Percentiles rank a stretch among this genome's conserved stretches.
Evolutionary conservation across 2,113 vertebrate genomes (phyloP).

Genomic region (Orcinus orca): DNA sequence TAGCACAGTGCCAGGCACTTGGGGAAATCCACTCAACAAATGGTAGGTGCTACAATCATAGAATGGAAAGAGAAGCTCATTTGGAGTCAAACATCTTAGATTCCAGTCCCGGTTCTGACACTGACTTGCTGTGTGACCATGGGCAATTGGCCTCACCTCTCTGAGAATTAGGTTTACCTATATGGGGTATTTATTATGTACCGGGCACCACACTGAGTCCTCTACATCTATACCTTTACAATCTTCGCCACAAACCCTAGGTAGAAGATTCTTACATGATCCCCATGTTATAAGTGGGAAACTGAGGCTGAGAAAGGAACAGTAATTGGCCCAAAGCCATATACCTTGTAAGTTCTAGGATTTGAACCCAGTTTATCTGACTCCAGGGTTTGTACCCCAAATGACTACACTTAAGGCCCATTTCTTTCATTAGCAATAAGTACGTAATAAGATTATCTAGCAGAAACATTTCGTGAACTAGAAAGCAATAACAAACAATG

Average conservation of each 20-base stretch:
- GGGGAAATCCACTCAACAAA: not conserved
- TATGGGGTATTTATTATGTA: fast-evolving
- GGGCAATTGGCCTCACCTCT: not conserved
- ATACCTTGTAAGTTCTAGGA: not conserved
- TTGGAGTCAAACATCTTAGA: not conserved
- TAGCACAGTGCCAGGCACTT: no score
- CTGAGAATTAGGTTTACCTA: not conserved
- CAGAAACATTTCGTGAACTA: not conserved
- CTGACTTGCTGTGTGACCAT: not conserved
- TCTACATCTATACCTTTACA: not conserved
- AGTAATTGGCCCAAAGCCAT: not conserved
- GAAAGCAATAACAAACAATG: not conserved
- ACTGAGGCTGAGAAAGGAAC: not conserved
- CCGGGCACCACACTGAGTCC: fast-evolving
- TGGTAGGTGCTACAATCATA: not conserved
- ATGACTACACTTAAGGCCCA: no score
- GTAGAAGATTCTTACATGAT: not conserved
- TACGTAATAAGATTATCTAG: not conserved
- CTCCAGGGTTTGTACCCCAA: not conserved
- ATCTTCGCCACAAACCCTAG: not conserved
- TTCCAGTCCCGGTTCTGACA: not conserved
- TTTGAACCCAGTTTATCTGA: not conserved
- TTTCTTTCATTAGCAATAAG: not conserved
- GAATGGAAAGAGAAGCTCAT: not conserved
- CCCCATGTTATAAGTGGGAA: not conserved